Evolutionary conservation across 2,888 invertebrate species (phyloP), one percentile per base, ranked within the genome.

Genomic region (Noctua janthina): DNA sequence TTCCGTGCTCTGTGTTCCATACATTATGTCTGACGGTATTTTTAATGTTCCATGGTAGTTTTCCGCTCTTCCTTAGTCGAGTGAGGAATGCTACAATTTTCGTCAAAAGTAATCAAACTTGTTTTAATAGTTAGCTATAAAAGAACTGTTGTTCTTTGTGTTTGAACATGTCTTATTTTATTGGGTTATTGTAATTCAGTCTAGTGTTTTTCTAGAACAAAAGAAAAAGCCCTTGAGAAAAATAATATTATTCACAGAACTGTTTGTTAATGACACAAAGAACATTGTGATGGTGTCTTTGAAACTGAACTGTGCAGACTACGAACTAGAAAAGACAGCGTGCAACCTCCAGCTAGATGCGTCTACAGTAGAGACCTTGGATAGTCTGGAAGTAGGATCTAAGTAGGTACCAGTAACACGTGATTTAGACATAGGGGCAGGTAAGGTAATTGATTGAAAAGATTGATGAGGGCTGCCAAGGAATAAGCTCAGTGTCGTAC

Each of bases 61-160:
- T 85, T 81, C 85, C 85, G 6, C 78, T 49, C 46, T 56, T 70
- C 74, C 77, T 80, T 15, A 5, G 62, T 64, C 39, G 13, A 62
- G 29, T 43, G 76, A 59, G 59, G 62, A 82, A 85, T 83, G 74
- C 15, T 56, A 68, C 23, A 76, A 20, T 87, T 70, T 84, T 54
- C 56, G 17, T 62, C 66, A 62, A 68, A 82, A 56, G 56, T 78
- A 80, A 84, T 84, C 67, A 84, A 85, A 85, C 8, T 68, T 1
- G 64, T 0, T 79, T 81, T 84, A 66, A 87, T 78, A 67, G 35
- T 17, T 59, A 13, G 73, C 73, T 73, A 76, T 86, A 87, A 86
- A 84, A 84, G 20, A 68, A n/a, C 54, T 69, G 54, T 64, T 83
- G 51, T 39, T 68, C 64, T 68, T 73, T 68, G 51, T 82, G 72